These are phyloP conservation scores for Gonatopus flavifemur DNA, from an alignment of 1,140 invertebrate species.

Conservation along the genomic window DNA sequence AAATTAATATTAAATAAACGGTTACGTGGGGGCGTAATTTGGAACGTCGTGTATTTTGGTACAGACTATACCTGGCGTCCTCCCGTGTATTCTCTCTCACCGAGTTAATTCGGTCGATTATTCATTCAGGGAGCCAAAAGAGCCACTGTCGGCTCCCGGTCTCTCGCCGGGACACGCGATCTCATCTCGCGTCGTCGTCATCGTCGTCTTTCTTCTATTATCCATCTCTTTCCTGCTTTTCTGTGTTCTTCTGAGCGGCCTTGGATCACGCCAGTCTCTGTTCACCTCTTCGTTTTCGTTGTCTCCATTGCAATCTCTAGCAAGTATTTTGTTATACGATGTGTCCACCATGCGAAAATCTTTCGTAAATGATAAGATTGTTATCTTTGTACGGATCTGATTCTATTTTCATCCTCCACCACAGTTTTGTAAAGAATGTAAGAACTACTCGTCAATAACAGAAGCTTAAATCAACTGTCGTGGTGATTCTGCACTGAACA, in stretches of 20 bases:
- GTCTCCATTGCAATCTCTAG: not conserved
- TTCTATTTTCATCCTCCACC: too few relatives aligned
- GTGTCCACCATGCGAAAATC: too few relatives aligned
- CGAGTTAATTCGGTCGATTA: constrained; percentile 43
- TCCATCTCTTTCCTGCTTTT: not conserved
- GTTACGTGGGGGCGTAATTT: constrained; percentile 46
- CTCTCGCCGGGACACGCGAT: constrained; percentile 46
- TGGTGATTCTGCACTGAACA: too few relatives aligned
- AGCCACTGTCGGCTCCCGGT: constrained; percentile 52
- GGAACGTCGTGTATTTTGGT: too few relatives aligned
- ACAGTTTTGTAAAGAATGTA: too few relatives aligned
- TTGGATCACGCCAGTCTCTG: constrained; percentile 37
- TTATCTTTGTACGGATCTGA: too few relatives aligned
- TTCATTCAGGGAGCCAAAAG: constrained; percentile 42
- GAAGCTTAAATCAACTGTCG: too few relatives aligned
- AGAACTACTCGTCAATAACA: too few relatives aligned
- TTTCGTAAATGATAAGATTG: too few relatives aligned
- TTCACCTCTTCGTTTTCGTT: constrained; percentile 6
- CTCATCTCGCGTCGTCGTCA: constrained; percentile 10
- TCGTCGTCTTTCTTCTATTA: not conserved
- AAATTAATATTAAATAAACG: constrained; percentile 52
- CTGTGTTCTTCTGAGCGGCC: constrained; percentile 25
- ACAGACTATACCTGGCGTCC: too few relatives aligned
- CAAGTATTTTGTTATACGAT: constrained; percentile 13
- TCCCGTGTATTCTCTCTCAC: constrained; percentile 28